Evolutionary conservation across 2,888 invertebrate genomes (phyloP), one percentile per base, ranked within the genome.

Genomic region (Ennomos erosarius): DNA sequence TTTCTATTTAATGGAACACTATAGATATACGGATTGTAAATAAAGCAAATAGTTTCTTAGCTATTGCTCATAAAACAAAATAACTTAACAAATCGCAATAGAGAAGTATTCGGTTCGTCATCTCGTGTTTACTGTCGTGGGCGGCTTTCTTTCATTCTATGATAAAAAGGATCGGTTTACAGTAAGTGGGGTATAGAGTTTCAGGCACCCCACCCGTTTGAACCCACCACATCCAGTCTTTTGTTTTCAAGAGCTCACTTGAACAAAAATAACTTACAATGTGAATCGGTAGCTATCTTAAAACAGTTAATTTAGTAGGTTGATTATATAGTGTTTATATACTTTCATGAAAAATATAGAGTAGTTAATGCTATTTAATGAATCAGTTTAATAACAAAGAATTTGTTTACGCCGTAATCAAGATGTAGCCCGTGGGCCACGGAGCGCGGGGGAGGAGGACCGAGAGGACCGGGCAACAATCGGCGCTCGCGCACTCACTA

Each of bases 181-280:
- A 58, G 59, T 59, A 65, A 64, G 64, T 59, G 56, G 61, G 46
- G 55, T 49, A 58, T 60, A 60, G 26, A 50, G 64, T 58, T 60
- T 55, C 58, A 53, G 58, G 47, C 16, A 40, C 34, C 9, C 16
- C n/a, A 16, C 8, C 50, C 43, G 44, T 52, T 38, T 52, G 26
- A 38, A 11, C 3, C 16, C 16, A 11, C 3, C 16, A 1, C 16
- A 16, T 16, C 16, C 34, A 10, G 12, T 1, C 3, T 6, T 10
- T 48, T 9, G n/a, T 38, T 37, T 48, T 26, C 37, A 38, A 48
- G 26, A 16, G 26, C 26, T n/a, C 6, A 26, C 26, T 26, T 3
- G 26, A 26, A 26, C 26, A 26, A 26, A 26, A 26, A 26, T 26
- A 26, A 26, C 26, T 26, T 26, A 26, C 1, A 26, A 26, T 4